phyloP scores from a whole-genome alignment of 2,113 vertebrate genomes.

The Pedetes capensis region DNA sequence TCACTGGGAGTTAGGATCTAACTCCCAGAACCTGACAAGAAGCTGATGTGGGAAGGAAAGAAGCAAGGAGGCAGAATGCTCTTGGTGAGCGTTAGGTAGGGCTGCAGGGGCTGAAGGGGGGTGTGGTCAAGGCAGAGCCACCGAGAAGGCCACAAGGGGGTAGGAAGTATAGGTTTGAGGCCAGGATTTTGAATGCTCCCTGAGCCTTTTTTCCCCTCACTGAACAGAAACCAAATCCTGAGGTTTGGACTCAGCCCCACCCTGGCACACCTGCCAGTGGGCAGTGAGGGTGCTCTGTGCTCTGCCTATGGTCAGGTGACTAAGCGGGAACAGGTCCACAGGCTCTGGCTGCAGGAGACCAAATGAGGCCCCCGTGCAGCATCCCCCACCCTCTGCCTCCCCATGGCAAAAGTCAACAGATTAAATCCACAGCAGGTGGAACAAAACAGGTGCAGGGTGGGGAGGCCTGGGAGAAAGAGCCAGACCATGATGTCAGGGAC shows the following conservation, averaged over 20 bases:
- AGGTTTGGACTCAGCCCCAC: background rate
- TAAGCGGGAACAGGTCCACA: background rate
- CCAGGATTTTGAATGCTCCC: background rate
- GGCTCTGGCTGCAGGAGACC: slow-evolving; percentile 17
- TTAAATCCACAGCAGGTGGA: slow-evolving; percentile 48
- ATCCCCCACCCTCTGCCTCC: background rate
- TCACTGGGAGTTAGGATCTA: background rate
- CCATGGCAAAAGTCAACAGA: slow-evolving; percentile 42
- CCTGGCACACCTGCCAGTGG: background rate
- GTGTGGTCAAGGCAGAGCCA: background rate
- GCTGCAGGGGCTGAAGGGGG: background rate
- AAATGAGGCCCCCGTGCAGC: slow-evolving; percentile 31
- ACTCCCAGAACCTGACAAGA: background rate
- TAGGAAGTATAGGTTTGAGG: background rate
- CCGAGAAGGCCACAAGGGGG: background rate
- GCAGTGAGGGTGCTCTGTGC: background rate
- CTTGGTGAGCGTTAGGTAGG: background rate
- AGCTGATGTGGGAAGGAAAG: background rate
- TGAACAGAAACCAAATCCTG: slow-evolving; percentile 13
- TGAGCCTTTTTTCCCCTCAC: background rate
- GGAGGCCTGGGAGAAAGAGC: background rate
- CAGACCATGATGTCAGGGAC: background rate
- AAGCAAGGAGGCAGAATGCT: background rate
- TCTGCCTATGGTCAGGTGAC: background rate
- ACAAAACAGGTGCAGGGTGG: background rate